Percentiles rank a stretch among this genome's conserved stretches.
These are phyloP conservation scores for Molossus molossus DNA, from an alignment of 2,797 vertebrate species.

Conservation along the genomic window DNA sequence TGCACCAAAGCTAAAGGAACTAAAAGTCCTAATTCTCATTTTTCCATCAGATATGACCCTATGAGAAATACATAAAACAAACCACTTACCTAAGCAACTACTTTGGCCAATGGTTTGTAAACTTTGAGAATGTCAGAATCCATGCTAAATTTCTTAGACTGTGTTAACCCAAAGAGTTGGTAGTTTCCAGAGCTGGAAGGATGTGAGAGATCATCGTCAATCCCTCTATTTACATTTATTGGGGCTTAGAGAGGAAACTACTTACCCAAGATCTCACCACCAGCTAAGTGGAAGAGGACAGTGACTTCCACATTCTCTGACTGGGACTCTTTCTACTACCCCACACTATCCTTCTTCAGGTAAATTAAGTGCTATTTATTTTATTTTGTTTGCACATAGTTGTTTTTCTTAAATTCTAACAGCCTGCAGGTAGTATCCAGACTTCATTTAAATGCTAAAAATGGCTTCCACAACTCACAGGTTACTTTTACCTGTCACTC, in stretches of 20 bases:
- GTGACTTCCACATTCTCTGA: background rate
- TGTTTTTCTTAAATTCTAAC: constrained; percentile 59
- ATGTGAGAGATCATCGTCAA: background rate
- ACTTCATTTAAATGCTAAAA: constrained; percentile 48
- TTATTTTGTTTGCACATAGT: constrained; percentile 3
- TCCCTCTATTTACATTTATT: background rate
- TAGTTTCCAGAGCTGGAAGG: constrained; percentile 32
- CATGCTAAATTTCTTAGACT: constrained; percentile 49
- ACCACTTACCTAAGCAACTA: constrained; percentile 33
- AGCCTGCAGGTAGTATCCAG: background rate
- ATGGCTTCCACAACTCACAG: background rate
- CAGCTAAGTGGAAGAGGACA: background rate
- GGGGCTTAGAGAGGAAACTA: constrained; percentile 20
- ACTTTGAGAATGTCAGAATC: background rate
- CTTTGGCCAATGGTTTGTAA: constrained; percentile 1
- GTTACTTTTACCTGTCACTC: constrained; percentile 22
- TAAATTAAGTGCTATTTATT: background rate
- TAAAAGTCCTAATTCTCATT: background rate
- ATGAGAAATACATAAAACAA: constrained; percentile 28
- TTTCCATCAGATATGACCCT: constrained; percentile 25
- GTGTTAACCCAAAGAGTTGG: background rate
- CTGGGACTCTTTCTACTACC: background rate
- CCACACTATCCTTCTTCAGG: background rate
- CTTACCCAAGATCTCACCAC: background rate
- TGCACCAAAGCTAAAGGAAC: background rate